Evolutionary conservation across 2,113 vertebrate species (phyloP).

Genomic region (Ailuropoda melanoleuca): DNA sequence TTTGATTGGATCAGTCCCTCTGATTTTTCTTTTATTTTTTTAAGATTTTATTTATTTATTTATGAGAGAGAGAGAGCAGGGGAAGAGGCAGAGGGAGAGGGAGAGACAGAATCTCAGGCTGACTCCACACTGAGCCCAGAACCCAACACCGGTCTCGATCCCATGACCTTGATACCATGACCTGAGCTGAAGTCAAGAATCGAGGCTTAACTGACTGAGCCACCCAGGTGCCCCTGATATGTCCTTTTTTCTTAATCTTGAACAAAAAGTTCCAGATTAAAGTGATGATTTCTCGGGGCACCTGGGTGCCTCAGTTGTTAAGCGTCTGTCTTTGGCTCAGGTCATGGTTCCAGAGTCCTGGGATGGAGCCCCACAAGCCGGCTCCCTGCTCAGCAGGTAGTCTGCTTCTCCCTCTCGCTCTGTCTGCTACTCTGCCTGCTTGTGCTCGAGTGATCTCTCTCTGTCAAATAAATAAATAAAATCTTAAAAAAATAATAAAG

Average conservation of each 20-base stretch:
- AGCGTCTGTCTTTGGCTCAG: too few species aligned
- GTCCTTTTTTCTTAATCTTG: neutral
- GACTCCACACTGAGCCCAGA: neutral
- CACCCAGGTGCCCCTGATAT: neutral
- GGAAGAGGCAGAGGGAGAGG: neutral
- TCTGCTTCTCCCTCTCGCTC: too few species aligned
- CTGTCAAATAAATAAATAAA: too few species aligned
- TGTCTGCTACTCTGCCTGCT: too few species aligned
- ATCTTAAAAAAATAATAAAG: too few species aligned
- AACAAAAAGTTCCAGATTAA: neutral
- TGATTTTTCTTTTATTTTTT: neutral
- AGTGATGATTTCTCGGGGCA: neutral
- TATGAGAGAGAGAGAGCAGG: neutral
- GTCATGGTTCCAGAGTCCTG: too few species aligned
- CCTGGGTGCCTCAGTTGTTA: too few species aligned
- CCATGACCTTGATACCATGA: neutral
- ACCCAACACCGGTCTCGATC: neutral
- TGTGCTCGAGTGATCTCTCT: too few species aligned
- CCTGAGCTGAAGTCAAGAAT: neutral
- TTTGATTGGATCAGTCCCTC: neutral
- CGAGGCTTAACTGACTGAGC: neutral
- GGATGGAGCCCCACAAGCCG: too few species aligned
- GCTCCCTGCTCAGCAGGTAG: too few species aligned
- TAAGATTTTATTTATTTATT: too few species aligned
- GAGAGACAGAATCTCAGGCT: too few species aligned